These are phyloP conservation scores for Artibeus jamaicensis DNA, from an alignment of 2,797 vertebrate genomes.

Conservation along the genomic window DNA sequence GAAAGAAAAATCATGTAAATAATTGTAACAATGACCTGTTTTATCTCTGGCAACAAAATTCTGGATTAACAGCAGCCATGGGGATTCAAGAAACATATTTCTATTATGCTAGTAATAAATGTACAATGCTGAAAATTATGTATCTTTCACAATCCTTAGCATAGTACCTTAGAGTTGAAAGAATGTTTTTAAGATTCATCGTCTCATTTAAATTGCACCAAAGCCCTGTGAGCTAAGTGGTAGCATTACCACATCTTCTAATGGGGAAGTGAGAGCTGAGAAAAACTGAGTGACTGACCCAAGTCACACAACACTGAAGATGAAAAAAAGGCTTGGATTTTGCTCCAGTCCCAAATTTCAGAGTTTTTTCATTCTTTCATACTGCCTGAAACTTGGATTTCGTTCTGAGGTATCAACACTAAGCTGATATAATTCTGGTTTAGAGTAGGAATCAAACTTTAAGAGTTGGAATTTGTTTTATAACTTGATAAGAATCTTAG, in stretches of 20 bases:
- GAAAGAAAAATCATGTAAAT: background rate
- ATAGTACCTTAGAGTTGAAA: background rate
- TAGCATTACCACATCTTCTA: background rate
- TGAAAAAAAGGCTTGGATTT: background rate
- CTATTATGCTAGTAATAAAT: constrained; percentile 9
- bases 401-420: background rate
- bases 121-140: background rate
- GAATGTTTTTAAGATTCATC: background rate
- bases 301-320: background rate
- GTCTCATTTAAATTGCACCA: constrained; percentile 1
- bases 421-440: background rate
- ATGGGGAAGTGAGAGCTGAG: background rate
- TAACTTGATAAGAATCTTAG: background rate
- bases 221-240: background rate
- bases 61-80: background rate
- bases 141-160: background rate
- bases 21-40: background rate
- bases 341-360: background rate
- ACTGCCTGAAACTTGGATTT: constrained; percentile 13
- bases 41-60: constrained; percentile 10
- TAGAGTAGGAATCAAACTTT: background rate
- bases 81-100: background rate
- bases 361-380: background rate
- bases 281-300: background rate
- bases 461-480: background rate